Evolutionary conservation across 2,113 vertebrate genomes (phyloP).

Genomic region (Channa argus): DNA sequence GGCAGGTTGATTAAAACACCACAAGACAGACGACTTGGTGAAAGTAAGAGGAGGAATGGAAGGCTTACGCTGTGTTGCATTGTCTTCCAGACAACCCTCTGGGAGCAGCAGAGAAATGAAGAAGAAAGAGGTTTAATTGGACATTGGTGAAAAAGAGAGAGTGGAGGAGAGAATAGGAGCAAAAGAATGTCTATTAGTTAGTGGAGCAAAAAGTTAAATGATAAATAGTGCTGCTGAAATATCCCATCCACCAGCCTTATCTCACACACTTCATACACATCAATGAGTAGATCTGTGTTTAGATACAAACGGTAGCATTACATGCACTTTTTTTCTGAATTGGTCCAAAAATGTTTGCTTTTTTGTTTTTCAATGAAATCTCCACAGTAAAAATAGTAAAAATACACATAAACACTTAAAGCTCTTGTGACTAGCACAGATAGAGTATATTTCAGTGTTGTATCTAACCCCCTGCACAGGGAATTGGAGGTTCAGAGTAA

Average conservation of each 20-base stretch:
- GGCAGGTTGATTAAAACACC: constrained; percentile 63
- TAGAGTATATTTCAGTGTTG: neutral
- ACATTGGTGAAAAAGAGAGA: constrained; percentile 73
- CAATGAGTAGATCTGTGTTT: constrained; percentile 14
- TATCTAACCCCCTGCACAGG: neutral
- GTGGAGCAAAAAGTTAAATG: constrained; percentile 70
- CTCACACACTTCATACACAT: neutral
- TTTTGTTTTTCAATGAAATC: no score
- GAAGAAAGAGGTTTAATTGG: constrained; percentile 88
- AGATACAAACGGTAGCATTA: constrained; percentile 13
- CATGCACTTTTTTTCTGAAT: no score
- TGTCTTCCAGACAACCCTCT: constrained; percentile 98
- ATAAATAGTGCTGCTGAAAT: constrained; percentile 60
- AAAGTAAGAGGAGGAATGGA: constrained; percentile 84
- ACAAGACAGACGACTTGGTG: constrained; percentile 80
- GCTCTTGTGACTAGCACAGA: neutral
- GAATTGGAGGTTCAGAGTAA: neutral
- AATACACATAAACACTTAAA: neutral
- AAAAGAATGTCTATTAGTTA: constrained; percentile 67
- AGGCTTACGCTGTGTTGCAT: constrained; percentile 97
- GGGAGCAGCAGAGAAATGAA: constrained; percentile 89
- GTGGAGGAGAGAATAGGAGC: constrained; percentile 39
- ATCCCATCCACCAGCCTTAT: constrained; percentile 44
- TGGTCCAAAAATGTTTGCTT: no score
- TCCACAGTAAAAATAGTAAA: neutral